Percentiles rank a stretch among this genome's conserved stretches.
Conservation (phyloP, 2,888 invertebrate genomes). For the Stegophylla sp. region DNA sequence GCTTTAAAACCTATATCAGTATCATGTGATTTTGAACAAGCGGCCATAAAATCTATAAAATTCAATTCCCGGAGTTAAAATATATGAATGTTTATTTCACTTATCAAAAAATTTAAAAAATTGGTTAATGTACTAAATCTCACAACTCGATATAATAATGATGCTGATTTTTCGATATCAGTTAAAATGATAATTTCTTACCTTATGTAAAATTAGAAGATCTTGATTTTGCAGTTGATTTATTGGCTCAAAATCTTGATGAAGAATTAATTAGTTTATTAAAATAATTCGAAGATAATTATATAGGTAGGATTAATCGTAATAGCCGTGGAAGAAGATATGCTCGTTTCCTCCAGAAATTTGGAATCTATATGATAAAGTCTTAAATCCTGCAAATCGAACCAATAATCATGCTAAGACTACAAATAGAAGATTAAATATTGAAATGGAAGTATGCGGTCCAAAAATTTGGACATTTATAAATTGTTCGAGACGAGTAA, state of each 20-base stretch:
- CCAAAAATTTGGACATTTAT: no score
- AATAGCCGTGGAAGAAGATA: not conserved
- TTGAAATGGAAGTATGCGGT: not conserved
- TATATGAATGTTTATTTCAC: not conserved
- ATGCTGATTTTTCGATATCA: not conserved
- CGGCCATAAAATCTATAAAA: no score
- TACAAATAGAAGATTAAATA: not conserved
- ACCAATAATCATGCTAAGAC: not conserved
- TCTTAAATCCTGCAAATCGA: not conserved
- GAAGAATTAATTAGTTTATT: not conserved
- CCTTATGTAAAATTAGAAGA: not conserved
- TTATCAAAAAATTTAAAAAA: not conserved
- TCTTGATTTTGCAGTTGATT: not conserved
- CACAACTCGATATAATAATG: not conserved
- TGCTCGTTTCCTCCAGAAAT: not conserved
- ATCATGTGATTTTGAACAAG: not conserved
- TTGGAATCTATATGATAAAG: not conserved
- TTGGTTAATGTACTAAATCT: not conserved
- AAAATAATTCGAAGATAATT: slow-evolving; percentile 1
- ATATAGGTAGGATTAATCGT: not conserved
- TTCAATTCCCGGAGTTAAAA: no score
- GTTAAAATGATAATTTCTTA: not conserved
- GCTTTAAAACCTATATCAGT: not conserved
- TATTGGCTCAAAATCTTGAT: not conserved
- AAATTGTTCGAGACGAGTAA: no score